phyloP scores from a whole-genome alignment of 1,140 invertebrate genomes.

The Goniozus legneri region DNA sequence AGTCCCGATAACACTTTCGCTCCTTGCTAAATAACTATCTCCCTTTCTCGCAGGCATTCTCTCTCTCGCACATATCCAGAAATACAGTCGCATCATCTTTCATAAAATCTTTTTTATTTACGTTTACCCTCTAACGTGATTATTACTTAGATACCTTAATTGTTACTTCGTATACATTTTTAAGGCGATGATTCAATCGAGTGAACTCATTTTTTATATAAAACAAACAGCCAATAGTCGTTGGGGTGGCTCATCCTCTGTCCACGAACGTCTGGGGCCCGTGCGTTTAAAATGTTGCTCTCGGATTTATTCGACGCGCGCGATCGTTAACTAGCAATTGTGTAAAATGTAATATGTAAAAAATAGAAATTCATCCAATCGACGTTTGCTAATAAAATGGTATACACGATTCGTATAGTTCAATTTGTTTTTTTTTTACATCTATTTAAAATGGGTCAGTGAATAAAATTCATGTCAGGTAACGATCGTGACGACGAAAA shows the following conservation, averaged over 20 bases:
- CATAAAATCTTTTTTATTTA: constrained; percentile 53
- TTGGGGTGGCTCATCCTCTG: constrained; percentile 29
- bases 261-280: no score
- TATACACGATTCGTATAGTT: neutral
- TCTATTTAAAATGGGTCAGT: no score
- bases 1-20: constrained; percentile 10
- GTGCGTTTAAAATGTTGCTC: no score
- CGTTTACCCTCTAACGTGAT: constrained; percentile 50
- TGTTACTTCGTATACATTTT: constrained; percentile 58
- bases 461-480: neutral
- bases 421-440: no score
- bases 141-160: constrained; percentile 56
- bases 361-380: neutral
- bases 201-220: constrained; percentile 54
- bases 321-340: no score
- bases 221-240: constrained; percentile 52
- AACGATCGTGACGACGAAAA: neutral
- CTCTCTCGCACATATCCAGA: constrained; percentile 4
- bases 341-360: no score
- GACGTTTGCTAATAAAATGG: neutral
- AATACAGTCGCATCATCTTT: constrained; percentile 36
- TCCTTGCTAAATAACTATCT: constrained; percentile 4
- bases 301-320: no score
- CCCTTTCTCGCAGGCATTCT: neutral
- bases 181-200: constrained; percentile 58